Evolutionary conservation across 2,888 invertebrate species (phyloP), one percentile per base, ranked within the genome.

Genomic region (Mylabris sibirica): DNA sequence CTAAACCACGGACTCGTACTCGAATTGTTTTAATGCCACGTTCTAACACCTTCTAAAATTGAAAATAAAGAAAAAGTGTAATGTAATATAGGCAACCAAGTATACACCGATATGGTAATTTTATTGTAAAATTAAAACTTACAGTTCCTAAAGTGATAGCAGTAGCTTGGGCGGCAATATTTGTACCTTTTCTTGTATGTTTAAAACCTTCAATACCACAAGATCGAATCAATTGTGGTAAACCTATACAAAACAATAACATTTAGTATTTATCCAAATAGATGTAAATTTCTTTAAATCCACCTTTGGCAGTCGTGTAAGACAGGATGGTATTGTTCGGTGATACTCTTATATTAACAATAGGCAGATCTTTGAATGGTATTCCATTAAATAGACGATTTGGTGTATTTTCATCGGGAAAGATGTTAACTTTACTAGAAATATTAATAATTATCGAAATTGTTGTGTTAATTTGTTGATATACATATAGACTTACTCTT

Each of bases 161-260:
- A 26, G 97, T 95, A 12, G 97, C 94, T 85, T 99, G 98, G 1
- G 97, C 98, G 49, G 98, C 98, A 79, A 98, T 93, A 82, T 97
- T 98, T 4, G 98, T 98, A 71, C 98, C 98, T 85, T 98, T 98
- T 76, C 93, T 91, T 0, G 97, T 92, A 84, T 98, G 95, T 85
- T 96, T 97, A 81, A 97, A 99, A 5, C 98, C 98, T 83, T 98
- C 98, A 77, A 92, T 88, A 0, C 98, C 97, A 86, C 95, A 93
- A 0, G 94, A 92, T 49, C 91, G 86, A 22, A 91, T 87, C 11
- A 93, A 76, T 78, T 91, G 88, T 0, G 87, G 83, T 4, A 81
- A 77, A 68, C 90, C 90, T 89, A 71, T 6, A 84, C 74, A 71
- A 67, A 67, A 34, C 17, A 57, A 62, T 63, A 11, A 5, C 14